Evolutionary conservation across 2,888 invertebrate genomes (phyloP).

Genomic region (Miltochrista miniata): DNA sequence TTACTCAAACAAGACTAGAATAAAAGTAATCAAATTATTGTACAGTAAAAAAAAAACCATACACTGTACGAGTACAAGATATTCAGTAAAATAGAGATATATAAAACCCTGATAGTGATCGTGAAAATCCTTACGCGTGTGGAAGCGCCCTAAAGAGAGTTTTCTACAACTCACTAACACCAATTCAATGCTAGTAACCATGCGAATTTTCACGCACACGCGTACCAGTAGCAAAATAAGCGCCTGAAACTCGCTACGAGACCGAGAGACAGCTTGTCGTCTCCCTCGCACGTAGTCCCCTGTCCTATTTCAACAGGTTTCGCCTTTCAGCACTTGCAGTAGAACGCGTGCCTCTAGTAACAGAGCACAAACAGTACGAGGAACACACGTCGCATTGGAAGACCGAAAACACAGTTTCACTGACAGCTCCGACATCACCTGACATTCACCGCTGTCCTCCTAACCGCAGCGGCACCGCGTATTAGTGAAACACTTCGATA

Average conservation of each 20-base stretch:
- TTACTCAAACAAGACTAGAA: neutral
- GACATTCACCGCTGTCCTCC: constrained; percentile 68
- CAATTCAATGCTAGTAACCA: constrained; percentile 65
- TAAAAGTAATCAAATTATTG: neutral
- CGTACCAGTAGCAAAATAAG: constrained; percentile 68
- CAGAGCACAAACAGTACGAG: constrained; percentile 77
- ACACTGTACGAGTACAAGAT: constrained; percentile 29
- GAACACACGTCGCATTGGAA: constrained; percentile 74
- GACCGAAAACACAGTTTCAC: constrained; percentile 78
- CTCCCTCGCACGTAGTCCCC: constrained; percentile 67
- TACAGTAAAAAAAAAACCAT: neutral
- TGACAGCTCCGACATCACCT: constrained; percentile 75
- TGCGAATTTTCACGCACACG: constrained; percentile 79
- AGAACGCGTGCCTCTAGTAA: constrained; percentile 79
- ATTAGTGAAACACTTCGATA: constrained; percentile 60
- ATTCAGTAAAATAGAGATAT: constrained; percentile 58
- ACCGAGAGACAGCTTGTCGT: constrained; percentile 43
- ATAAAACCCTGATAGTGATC: constrained; percentile 49
- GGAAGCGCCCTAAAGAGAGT: constrained; percentile 77
- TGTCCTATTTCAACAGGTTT: constrained; percentile 83
- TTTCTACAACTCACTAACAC: constrained; percentile 82
- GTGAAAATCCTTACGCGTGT: constrained; percentile 68
- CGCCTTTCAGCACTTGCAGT: constrained; percentile 79
- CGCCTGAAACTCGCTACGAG: constrained; percentile 67
- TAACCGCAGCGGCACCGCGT: constrained; percentile 57